Base-by-base conservation (phyloP, 2,888 invertebrate species). In the Vesta saturnalis region DNA sequence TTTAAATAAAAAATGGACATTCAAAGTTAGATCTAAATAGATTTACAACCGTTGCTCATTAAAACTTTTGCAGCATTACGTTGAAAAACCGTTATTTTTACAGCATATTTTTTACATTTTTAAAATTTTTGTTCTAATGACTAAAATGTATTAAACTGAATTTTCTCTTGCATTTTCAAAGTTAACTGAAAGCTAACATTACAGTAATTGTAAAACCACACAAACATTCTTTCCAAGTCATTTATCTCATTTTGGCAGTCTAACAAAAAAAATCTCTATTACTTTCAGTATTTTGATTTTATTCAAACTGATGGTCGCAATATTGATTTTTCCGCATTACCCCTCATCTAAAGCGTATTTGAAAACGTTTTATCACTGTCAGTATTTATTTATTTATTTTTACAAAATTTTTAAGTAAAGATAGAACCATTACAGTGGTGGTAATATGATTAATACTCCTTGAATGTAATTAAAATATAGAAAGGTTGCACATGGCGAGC, bases 81-180 rank as follows among this genome's bases (percentile, higher is more conserved):
- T 39, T 39, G 39, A 39, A 39, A 39, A 39, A 39, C 39, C 54
- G 43, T 16, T 57, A 23, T 35, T 6, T 60, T 60, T 58, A 46
- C 47, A 30, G 47, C 47, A 22, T 22, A 58, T 59, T 58, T 67
- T 67, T 62, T 62, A 49, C 52, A 62, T 62, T 67, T 67, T 67
- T 67, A 47, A 43, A 67, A 67, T 39, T 62, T 67, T 56, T 59
- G 21, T 67, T 67, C 58, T 67, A 67, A 67, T 62, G 62, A 59
- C 62, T 23, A 52, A 57, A 57, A 46, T 58, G 47, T 61, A 62
- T 58, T 57, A 58, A 18, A 35, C 61, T 46, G 56, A 56, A 52
- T 56, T 56, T 61, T 60, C 61, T 47, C 56, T 57, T 61, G 55
- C 52, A 67, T 61, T 67, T 62, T 62, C 8, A 52, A 62, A 61